Percentiles rank a stretch among this genome's conserved stretches.
Evolutionary conservation across 2,113 vertebrate species (phyloP).

Genomic region (Sander vitreus): DNA sequence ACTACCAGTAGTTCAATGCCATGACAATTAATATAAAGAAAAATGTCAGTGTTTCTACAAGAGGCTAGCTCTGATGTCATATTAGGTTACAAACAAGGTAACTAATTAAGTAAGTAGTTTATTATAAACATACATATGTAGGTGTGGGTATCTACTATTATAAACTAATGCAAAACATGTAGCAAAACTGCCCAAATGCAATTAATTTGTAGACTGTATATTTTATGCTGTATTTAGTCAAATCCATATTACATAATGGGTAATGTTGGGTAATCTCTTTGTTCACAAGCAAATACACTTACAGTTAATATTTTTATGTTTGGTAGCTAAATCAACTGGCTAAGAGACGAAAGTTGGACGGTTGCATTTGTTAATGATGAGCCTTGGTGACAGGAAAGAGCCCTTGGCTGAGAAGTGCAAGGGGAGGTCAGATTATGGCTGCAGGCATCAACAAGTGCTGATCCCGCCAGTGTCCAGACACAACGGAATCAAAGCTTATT

Average conservation of each 20-base stretch:
- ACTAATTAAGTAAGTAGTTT: not conserved
- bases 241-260: slow-evolving; percentile 48
- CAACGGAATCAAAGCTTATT: slow-evolving; percentile 48
- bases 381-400: slow-evolving; percentile 33
- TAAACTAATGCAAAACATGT: not conserved
- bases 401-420: slow-evolving; percentile 21
- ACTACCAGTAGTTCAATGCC: not conserved
- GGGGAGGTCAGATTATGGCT: slow-evolving; percentile 62
- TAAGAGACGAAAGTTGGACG: not conserved
- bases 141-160: not conserved
- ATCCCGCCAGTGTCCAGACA: slow-evolving; percentile 44
- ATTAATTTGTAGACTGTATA: not conserved
- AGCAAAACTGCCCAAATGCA: not conserved
- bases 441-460: slow-evolving; percentile 62
- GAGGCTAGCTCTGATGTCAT: not conserved
- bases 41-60: not conserved
- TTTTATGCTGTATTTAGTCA: slow-evolving; percentile 6
- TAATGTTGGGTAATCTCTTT: slow-evolving; percentile 41
- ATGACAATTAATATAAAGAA: not conserved
- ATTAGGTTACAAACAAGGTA: not conserved
- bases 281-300: slow-evolving; percentile 21
- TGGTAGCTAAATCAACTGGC: slow-evolving; percentile 4
- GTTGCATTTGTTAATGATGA: slow-evolving; percentile 45
- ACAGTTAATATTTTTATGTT: slow-evolving; percentile 13
- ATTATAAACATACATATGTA: not conserved